phyloP scores from a whole-genome alignment of 2,888 invertebrate species.

The Eupithecia insigniata region DNA sequence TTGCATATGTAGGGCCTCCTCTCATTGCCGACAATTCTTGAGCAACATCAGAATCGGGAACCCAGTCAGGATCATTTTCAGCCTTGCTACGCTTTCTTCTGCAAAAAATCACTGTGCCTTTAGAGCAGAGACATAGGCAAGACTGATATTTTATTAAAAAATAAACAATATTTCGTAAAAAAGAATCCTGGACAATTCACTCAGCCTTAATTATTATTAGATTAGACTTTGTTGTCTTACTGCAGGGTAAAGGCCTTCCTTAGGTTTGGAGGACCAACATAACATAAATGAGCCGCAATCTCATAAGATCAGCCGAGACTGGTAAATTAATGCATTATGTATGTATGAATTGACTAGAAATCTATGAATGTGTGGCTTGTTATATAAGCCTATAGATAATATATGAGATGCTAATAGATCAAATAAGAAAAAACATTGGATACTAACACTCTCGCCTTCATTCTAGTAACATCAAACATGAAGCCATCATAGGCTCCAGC shows the following conservation, averaged over 20 bases:
- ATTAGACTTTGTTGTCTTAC: too few relatives aligned
- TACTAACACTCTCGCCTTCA: constrained; percentile 73
- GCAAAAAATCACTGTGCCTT: constrained; percentile 22
- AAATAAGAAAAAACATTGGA: not conserved
- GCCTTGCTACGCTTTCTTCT: constrained; percentile 70
- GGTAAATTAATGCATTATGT: too few relatives aligned
- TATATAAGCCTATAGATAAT: not conserved
- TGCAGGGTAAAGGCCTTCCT: not conserved
- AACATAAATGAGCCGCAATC: not conserved
- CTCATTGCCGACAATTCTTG: constrained; percentile 88
- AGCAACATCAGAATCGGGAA: constrained; percentile 87
- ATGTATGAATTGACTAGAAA: not conserved
- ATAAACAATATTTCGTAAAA: too few relatives aligned
- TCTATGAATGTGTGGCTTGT: not conserved
- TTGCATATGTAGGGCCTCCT: constrained; percentile 66
- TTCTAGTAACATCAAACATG: constrained; percentile 85
- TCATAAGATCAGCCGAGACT: not conserved
- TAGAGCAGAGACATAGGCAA: not conserved
- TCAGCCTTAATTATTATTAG: not conserved
- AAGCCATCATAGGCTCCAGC: constrained; percentile 86
- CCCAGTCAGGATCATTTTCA: constrained; percentile 83
- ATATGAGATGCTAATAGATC: not conserved
- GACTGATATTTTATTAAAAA: not conserved
- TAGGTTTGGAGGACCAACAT: not conserved
- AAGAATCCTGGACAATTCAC: too few relatives aligned